Evolutionary conservation across 2,888 invertebrate species (phyloP).

Genomic region (Macrosiphum euphorbiae): DNA sequence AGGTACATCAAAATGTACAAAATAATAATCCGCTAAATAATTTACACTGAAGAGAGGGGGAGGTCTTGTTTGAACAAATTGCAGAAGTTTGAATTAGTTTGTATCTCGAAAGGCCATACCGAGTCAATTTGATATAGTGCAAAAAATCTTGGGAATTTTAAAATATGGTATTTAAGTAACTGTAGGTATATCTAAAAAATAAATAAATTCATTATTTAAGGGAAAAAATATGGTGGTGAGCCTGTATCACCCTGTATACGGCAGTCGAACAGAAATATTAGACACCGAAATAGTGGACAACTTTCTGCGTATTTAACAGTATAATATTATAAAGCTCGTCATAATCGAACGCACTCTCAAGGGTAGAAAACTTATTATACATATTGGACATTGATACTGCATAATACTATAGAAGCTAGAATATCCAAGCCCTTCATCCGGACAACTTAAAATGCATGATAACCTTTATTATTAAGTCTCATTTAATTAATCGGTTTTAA

Average conservation of each 20-base stretch:
- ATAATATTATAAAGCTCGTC: not conserved
- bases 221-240: not conserved
- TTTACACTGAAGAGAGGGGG: not conserved
- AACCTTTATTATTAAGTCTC: no score
- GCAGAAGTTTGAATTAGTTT: not conserved
- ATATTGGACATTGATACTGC: not conserved
- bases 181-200: not conserved
- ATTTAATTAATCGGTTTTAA: no score
- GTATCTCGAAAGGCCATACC: not conserved
- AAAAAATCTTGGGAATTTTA: not conserved
- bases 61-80: not conserved
- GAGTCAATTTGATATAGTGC: not conserved
- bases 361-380: not conserved
- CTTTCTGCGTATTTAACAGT: not conserved
- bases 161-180: not conserved
- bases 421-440: no score
- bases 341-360: not conserved
- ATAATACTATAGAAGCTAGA: not conserved
- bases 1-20: not conserved
- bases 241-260: not conserved
- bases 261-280: not conserved
- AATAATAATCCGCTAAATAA: not conserved
- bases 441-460: no score
- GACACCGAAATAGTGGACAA: not conserved
- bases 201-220: not conserved